A percentile compares a stretch with the other conserved stretches of the same genome.
Evolutionary conservation across 1,140 invertebrate genomes (phyloP).

Genomic region (Lithobius niger): DNA sequence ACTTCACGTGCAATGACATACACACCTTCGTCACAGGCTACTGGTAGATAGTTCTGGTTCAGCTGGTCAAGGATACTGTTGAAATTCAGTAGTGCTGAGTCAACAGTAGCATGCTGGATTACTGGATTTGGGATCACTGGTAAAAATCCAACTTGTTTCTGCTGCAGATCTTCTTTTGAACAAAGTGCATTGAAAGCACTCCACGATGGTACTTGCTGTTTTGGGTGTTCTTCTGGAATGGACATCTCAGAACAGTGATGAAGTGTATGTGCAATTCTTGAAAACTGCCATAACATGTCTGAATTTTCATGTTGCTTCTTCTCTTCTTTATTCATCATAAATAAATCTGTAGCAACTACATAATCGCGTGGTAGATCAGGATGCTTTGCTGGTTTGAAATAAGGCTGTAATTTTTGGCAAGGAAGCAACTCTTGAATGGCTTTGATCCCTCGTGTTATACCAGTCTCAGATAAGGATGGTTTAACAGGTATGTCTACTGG

Average conservation of each 20-base stretch:
- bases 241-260: neutral
- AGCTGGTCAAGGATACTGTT: neutral
- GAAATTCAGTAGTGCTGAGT: neutral
- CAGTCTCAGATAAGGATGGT: too few relatives aligned
- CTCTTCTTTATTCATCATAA: neutral
- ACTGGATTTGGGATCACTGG: neutral
- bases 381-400: neutral
- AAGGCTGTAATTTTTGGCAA: too few relatives aligned
- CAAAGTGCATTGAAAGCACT: neutral
- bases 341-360: neutral
- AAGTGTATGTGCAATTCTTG: neutral
- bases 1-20: neutral
- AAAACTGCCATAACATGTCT: neutral
- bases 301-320: neutral
- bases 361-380: neutral
- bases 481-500: too few relatives aligned
- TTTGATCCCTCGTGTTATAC: neutral
- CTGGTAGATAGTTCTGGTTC: neutral
- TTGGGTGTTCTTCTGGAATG: neutral
- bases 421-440: neutral
- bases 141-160: neutral
- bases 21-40: neutral
- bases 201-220: neutral
- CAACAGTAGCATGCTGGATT: neutral
- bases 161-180: neutral